phyloP scores from a whole-genome alignment of 2,888 invertebrate species.

The Tachina fera region DNA sequence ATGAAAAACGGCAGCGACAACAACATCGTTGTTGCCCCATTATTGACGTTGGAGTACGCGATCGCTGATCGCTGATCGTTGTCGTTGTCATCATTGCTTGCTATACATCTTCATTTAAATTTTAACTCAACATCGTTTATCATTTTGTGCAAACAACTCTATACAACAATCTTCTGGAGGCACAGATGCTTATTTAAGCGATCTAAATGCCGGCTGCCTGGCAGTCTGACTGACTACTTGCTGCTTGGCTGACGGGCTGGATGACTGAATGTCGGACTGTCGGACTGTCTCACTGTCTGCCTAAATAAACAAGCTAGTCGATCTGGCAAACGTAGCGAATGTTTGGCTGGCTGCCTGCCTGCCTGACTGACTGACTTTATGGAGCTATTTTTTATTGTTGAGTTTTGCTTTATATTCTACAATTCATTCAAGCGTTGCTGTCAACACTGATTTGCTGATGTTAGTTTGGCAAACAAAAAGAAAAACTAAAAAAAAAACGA shows the following conservation, averaged over 20 bases:
- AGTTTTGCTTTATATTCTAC: constrained; percentile 62
- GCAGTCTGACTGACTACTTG: neutral
- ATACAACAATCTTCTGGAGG: constrained; percentile 40
- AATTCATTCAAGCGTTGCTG: constrained; percentile 76
- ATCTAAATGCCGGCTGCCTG: constrained; percentile 23
- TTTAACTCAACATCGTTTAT: constrained; percentile 69
- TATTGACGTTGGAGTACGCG: constrained; percentile 31
- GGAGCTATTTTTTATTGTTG: constrained; percentile 47
- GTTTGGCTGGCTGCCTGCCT: neutral
- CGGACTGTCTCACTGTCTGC: neutral
- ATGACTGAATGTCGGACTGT: constrained; percentile 3
- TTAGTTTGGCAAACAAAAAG: constrained; percentile 54
- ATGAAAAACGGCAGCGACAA: constrained; percentile 51
- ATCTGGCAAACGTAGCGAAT: neutral
- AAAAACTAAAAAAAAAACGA: constrained; percentile 21
- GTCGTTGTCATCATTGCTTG: constrained; percentile 56
- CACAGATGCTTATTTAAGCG: constrained; percentile 43
- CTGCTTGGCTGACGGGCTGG: neutral
- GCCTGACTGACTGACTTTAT: neutral
- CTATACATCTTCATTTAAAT: constrained; percentile 72
- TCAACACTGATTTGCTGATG: constrained; percentile 80
- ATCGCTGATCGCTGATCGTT: constrained; percentile 45
- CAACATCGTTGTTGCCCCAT: constrained; percentile 24
- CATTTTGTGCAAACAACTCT: constrained; percentile 63
- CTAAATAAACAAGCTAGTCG: too few species aligned